A percentile compares a stretch with the other conserved stretches of the same genome.
Conservation (phyloP, 2,888 invertebrate genomes). For the Ommatoiulus sabulosus region DNA sequence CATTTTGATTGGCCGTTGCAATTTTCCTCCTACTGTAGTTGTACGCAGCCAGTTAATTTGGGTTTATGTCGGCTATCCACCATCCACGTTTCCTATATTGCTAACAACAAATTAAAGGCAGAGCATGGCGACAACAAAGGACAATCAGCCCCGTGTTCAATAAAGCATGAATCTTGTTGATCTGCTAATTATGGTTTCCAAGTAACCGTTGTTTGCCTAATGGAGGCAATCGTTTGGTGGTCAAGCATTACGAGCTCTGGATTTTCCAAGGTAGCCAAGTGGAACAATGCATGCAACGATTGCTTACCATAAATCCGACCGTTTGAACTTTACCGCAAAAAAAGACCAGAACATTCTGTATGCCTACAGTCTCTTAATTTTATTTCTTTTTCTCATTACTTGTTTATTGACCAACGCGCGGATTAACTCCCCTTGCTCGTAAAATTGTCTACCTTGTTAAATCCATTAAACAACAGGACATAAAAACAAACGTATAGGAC, state of each 20-base stretch:
- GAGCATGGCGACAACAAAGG: slow-evolving; percentile 23
- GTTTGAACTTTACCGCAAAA: neutral
- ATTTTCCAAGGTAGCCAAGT: slow-evolving; percentile 14
- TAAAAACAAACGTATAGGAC: too few species aligned
- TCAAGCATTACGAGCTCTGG: neutral
- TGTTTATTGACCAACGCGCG: neutral
- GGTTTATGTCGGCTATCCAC: neutral
- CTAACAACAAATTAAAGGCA: neutral
- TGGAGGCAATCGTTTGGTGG: neutral
- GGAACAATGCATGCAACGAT: slow-evolving; percentile 12
- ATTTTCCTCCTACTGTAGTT: neutral
- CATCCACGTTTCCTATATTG: neutral
- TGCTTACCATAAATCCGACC: neutral
- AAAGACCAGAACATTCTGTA: too few species aligned
- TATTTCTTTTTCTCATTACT: neutral
- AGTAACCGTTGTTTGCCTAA: slow-evolving; percentile 40
- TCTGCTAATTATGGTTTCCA: slow-evolving; percentile 43
- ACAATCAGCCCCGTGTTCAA: slow-evolving; percentile 15
- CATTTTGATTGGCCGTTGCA: too few species aligned
- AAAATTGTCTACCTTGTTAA: neutral
- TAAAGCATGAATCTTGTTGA: slow-evolving; percentile 36
- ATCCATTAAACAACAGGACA: too few species aligned
- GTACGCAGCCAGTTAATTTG: neutral
- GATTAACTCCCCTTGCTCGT: neutral
- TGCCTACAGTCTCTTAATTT: too few species aligned